Conservation (phyloP, 2,113 vertebrate species). For the Entosphenus tridentatus region DNA sequence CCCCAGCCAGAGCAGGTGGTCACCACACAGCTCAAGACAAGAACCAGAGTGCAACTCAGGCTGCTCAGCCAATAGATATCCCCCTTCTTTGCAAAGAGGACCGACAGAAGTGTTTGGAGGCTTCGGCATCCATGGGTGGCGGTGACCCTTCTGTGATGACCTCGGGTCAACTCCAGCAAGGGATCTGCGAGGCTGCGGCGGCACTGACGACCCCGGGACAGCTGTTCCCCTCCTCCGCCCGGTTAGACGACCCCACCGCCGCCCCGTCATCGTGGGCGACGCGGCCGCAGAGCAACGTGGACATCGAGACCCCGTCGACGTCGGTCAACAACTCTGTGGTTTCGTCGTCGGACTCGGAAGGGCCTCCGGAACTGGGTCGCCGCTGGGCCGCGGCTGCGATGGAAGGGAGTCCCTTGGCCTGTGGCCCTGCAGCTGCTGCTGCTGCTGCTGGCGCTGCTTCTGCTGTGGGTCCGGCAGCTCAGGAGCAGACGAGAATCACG, state of each 20-base stretch:
- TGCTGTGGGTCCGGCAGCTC: neutral
- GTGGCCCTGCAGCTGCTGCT: slow-evolving; percentile 22
- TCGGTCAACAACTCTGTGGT: slow-evolving; percentile 44
- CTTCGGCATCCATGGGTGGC: no score
- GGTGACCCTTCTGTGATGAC: slow-evolving; percentile 12
- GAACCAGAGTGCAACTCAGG: no score
- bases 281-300: slow-evolving; percentile 11
- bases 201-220: slow-evolving; percentile 37
- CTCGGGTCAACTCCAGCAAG: slow-evolving; percentile 13
- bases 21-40: no score
- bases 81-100: no score
- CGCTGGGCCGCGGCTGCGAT: slow-evolving; percentile 34
- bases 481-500: no score
- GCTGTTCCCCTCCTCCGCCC: slow-evolving; percentile 14
- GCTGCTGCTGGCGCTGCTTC: slow-evolving; percentile 17
- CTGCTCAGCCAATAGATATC: no score
- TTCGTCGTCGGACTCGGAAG: slow-evolving; percentile 39
- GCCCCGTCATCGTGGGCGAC: slow-evolving; percentile 5
- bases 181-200: slow-evolving; percentile 19
- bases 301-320: slow-evolving; percentile 35
- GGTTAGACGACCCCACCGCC: neutral
- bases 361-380: slow-evolving; percentile 25
- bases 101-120: no score
- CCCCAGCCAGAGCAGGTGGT: no score
- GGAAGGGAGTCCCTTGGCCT: slow-evolving; percentile 33